These are phyloP conservation scores for Gryon sp. DNA, from an alignment of 1,140 invertebrate species.

Conservation along the genomic window DNA sequence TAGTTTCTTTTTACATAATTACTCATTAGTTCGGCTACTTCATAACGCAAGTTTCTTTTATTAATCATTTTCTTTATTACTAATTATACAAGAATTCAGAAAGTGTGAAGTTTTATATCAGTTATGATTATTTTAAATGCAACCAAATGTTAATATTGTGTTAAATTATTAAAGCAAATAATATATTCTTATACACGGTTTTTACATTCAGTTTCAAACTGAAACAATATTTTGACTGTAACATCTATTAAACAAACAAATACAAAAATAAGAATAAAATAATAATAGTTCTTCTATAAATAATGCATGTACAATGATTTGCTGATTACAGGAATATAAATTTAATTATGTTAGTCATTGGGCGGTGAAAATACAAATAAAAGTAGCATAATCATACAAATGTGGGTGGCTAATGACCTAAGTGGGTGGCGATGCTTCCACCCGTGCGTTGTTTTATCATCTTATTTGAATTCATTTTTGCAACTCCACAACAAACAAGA, in stretches of 20 bases:
- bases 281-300: no score
- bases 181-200: no score
- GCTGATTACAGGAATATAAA: conserved; percentile 20
- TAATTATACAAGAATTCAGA: conserved; percentile 20
- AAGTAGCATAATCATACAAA: conserved; percentile 27
- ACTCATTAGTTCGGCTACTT: neutral
- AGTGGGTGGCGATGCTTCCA: conserved; percentile 13
- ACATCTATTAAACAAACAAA: no score
- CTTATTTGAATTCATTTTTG: conserved; percentile 27
- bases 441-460: conserved; percentile 6
- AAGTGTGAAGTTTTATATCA: conserved; percentile 29
- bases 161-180: no score
- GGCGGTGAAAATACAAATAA: conserved; percentile 25
- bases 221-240: no score
- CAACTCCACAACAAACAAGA: conserved; percentile 7
- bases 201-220: no score
- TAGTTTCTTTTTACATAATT: no score
- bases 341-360: conserved; percentile 31
- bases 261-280: no score
- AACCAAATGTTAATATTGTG: neutral
- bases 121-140: neutral
- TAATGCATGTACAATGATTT: conserved; percentile 5
- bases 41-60: neutral
- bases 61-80: conserved; percentile 23
- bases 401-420: conserved; percentile 39